Evolutionary conservation across 2,888 invertebrate genomes (phyloP).

Genomic region (Desoria tigrina): DNA sequence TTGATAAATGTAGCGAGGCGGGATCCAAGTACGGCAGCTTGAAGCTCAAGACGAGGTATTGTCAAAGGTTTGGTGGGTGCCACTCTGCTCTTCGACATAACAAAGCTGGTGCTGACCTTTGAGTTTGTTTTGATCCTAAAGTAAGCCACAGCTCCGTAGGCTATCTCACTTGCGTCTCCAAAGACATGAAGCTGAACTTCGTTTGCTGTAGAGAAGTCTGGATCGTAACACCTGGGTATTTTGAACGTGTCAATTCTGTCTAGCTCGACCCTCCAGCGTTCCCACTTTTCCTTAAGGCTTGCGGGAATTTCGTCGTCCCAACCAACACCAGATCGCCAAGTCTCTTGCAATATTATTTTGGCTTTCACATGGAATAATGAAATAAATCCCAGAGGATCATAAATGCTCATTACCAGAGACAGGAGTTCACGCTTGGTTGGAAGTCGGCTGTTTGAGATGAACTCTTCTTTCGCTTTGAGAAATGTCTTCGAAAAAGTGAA

Average conservation of each 20-base stretch:
- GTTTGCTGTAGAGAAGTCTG: not conserved
- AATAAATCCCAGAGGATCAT: constrained; percentile 55
- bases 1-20: constrained; percentile 12
- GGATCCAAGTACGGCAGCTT: constrained; percentile 42
- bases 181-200: constrained; percentile 35
- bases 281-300: constrained; percentile 20
- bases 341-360: constrained; percentile 53
- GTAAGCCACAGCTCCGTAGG: constrained; percentile 36
- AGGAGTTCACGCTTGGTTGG: constrained; percentile 53
- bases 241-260: no score
- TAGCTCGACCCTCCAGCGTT: constrained; percentile 27
- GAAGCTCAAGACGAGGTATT: constrained; percentile 47
- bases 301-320: no score
- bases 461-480: no score
- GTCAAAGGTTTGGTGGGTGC: constrained; percentile 36
- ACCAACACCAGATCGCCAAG: no score
- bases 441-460: no score
- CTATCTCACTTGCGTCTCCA: constrained; percentile 40
- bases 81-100: constrained; percentile 40
- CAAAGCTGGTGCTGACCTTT: constrained; percentile 16
- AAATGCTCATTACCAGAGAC: constrained; percentile 49
- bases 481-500: no score
- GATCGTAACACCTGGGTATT: constrained; percentile 25
- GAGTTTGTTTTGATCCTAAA: constrained; percentile 21
- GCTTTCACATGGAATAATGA: constrained; percentile 47